Conservation (phyloP, 2,888 invertebrate species). For the Lomographa bimaculata region DNA sequence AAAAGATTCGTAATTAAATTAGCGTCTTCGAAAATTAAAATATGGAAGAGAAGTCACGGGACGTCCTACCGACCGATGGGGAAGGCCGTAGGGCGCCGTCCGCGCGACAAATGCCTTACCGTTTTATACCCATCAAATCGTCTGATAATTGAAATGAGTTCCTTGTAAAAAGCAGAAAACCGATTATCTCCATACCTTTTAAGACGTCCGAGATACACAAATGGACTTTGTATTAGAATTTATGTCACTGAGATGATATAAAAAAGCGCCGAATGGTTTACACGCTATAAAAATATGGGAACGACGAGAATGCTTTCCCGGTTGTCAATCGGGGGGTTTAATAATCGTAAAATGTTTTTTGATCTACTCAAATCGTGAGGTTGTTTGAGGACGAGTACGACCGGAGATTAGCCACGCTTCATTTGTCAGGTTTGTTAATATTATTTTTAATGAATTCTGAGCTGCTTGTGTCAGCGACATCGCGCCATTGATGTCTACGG, state of each 20-base stretch:
- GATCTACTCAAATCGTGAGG: slow-evolving; percentile 61
- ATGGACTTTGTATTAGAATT: slow-evolving; percentile 84
- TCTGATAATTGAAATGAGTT: slow-evolving; percentile 83
- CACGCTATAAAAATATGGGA: slow-evolving; percentile 83
- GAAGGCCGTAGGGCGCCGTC: slow-evolving; percentile 72
- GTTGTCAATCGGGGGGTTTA: slow-evolving; percentile 79
- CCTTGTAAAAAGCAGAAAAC: slow-evolving; percentile 83
- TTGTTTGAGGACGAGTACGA: slow-evolving; percentile 36
- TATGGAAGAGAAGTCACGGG: slow-evolving; percentile 48
- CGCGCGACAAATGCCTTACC: slow-evolving; percentile 72
- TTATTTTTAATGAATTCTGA: slow-evolving; percentile 18
- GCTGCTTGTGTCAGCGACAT: too few relatives aligned
- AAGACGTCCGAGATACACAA: slow-evolving; percentile 83
- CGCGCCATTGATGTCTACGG: too few relatives aligned
- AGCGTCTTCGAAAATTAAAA: slow-evolving; percentile 74
- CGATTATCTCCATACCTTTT: slow-evolving; percentile 82
- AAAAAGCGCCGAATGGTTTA: slow-evolving; percentile 81
- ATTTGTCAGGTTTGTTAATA: slow-evolving; percentile 25
- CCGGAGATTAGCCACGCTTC: slow-evolving; percentile 35
- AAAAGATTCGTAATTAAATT: slow-evolving; percentile 77
- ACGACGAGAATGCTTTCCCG: slow-evolving; percentile 76
- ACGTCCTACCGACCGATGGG: slow-evolving; percentile 44
- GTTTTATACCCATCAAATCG: slow-evolving; percentile 80
- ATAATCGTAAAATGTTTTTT: slow-evolving; percentile 82
- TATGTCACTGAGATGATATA: slow-evolving; percentile 82